Evolutionary conservation across 2,113 vertebrate species (phyloP).

Genomic region (Arizona elegans): DNA sequence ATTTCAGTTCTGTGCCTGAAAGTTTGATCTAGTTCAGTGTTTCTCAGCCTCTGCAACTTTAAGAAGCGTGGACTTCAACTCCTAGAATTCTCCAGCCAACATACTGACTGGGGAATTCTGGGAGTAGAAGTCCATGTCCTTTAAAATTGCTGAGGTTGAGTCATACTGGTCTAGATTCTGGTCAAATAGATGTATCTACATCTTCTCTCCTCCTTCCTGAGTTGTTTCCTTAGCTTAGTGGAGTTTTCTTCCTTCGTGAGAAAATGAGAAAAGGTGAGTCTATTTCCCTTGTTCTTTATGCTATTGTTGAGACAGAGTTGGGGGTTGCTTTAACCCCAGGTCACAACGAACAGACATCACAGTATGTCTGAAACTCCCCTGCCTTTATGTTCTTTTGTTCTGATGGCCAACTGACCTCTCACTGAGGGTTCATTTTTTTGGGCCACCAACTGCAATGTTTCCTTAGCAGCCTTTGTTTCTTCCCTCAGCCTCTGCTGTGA

Average conservation of each 20-base stretch:
- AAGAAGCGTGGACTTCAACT: neutral
- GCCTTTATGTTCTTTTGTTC: slow-evolving; percentile 53
- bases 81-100: neutral
- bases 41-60: neutral
- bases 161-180: slow-evolving; percentile 37
- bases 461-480: neutral
- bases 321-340: neutral
- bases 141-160: neutral
- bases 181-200: slow-evolving; percentile 31
- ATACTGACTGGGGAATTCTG: neutral
- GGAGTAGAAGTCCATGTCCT: neutral
- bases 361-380: slow-evolving; percentile 49
- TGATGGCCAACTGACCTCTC: slow-evolving; percentile 30
- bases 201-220: slow-evolving; percentile 37
- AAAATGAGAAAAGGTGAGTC: slow-evolving; percentile 25
- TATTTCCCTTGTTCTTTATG: neutral
- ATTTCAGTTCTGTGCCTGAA: slow-evolving; percentile 37
- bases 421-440: slow-evolving; percentile 31
- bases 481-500: slow-evolving; percentile 19
- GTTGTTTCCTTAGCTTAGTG: slow-evolving; percentile 56
- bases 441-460: slow-evolving; percentile 32
- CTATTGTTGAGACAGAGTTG: neutral
- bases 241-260: slow-evolving; percentile 43
- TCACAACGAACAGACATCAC: slow-evolving; percentile 39
- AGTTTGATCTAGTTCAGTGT: neutral